Percentiles rank a stretch among this genome's conserved stretches.
phyloP scores from a whole-genome alignment of 2,888 invertebrate species.

The Smittia sp. region DNA sequence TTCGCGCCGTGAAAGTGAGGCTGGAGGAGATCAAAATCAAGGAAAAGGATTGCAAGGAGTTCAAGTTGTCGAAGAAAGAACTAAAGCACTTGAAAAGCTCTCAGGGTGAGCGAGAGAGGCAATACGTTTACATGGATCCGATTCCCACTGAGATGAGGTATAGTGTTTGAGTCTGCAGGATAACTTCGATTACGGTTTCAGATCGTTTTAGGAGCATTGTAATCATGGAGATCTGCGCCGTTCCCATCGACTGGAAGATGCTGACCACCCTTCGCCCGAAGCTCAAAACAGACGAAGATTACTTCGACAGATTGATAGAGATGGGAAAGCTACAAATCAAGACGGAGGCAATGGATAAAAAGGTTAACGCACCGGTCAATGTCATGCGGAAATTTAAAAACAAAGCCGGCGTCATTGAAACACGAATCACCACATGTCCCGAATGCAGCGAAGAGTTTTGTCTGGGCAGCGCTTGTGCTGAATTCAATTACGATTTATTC shows the following conservation, averaged over 20 bases:
- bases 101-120: conserved; percentile 50
- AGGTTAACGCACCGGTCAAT: conserved; percentile 63
- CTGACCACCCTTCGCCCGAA: conserved; percentile 83
- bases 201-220: conserved; percentile 45
- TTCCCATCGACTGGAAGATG: conserved; percentile 92
- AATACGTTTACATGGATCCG: conserved; percentile 64
- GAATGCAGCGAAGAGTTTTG: conserved; percentile 88
- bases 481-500: conserved; percentile 53
- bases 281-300: conserved; percentile 78
- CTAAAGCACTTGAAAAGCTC: conserved; percentile 55
- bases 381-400: conserved; percentile 76
- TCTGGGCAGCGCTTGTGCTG: conserved; percentile 59
- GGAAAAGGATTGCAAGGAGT: conserved; percentile 67
- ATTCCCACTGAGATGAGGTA: conserved; percentile 74
- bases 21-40: conserved; percentile 74
- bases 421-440: conserved; percentile 68
- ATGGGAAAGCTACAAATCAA: conserved; percentile 74
- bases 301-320: conserved; percentile 80
- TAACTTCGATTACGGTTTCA: neutral
- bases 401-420: conserved; percentile 77
- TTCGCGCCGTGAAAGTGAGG: conserved; percentile 80
- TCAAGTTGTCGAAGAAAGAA: conserved; percentile 72
- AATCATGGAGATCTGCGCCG: conserved; percentile 68
- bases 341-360: conserved; percentile 68
- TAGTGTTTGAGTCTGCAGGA: conserved; percentile 60